A percentile compares a stretch with the other conserved stretches of the same genome.
phyloP scores from a whole-genome alignment of 2,888 invertebrate genomes.

The Ennomos quercinarius region DNA sequence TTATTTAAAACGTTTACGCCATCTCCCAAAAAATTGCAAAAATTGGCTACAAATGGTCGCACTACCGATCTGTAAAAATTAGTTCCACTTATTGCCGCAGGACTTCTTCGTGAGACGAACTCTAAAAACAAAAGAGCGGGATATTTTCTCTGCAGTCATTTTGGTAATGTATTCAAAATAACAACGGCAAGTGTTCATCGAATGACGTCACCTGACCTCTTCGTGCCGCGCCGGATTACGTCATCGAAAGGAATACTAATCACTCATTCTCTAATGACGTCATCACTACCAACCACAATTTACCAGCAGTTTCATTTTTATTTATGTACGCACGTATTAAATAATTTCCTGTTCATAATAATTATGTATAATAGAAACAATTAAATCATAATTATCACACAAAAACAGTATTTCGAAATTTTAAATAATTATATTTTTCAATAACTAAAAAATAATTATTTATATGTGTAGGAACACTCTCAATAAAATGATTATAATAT shows the following conservation, averaged over 20 bases:
- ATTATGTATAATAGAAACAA: not conserved
- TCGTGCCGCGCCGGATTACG: constrained; percentile 66
- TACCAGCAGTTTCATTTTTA: constrained; percentile 7
- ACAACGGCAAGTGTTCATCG: constrained; percentile 29
- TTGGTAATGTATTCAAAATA: constrained; percentile 21
- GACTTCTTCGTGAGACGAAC: no score
- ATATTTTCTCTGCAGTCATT: not conserved
- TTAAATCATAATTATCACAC: no score
- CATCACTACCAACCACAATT: constrained; percentile 28
- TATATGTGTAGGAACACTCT: no score
- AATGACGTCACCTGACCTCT: constrained; percentile 72
- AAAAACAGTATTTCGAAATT: no score
- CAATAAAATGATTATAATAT: no score
- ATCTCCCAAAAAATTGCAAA: no score
- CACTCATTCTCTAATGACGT: constrained; percentile 57
- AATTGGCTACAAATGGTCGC: no score
- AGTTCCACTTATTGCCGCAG: no score
- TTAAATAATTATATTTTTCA: no score
- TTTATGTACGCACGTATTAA: not conserved
- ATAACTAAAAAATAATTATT: no score
- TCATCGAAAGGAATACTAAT: constrained; percentile 68
- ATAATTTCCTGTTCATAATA: constrained; percentile 6
- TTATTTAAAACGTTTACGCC: no score
- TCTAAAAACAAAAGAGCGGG: not conserved
- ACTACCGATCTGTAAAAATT: no score